Percentiles rank a stretch among this genome's conserved stretches.
phyloP scores from a whole-genome alignment of 2,113 vertebrate species.

The Dromas ardeola region DNA sequence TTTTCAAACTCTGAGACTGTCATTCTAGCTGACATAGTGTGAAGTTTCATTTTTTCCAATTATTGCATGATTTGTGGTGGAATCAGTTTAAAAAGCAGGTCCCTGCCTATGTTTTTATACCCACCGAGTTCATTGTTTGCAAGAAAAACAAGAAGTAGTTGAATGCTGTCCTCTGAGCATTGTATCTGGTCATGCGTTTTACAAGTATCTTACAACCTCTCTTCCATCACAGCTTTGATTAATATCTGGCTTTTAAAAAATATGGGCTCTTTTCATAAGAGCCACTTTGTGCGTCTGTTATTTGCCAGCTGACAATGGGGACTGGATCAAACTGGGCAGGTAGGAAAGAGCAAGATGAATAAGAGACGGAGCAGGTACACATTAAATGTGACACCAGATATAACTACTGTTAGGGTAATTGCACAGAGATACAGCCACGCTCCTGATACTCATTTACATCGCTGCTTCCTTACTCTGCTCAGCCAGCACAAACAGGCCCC shows the following conservation, averaged over 20 bases:
- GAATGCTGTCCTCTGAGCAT: neutral
- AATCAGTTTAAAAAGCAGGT: neutral
- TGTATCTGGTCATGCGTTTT: neutral
- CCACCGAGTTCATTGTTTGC: neutral
- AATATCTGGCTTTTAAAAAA: slow-evolving; percentile 5
- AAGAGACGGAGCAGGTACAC: neutral
- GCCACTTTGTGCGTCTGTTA: neutral
- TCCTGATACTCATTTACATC: accelerated
- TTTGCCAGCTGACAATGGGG: neutral
- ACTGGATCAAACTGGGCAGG: slow-evolving; percentile 9
- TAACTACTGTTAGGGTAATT: neutral
- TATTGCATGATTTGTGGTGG: neutral
- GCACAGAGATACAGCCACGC: neutral
- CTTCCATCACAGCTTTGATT: slow-evolving; percentile 38
- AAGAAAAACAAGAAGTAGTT: neutral
- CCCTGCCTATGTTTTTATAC: neutral
- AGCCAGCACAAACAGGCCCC: neutral
- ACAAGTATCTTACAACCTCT: neutral
- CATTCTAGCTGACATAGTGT: neutral
- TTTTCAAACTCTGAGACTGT: neutral
- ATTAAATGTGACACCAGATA: neutral
- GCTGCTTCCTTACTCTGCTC: neutral
- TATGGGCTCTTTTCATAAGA: neutral
- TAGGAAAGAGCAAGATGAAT: neutral
- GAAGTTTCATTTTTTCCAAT: neutral